Evolutionary conservation across 2,888 invertebrate genomes (phyloP), one percentile per base, ranked within the genome.

Genomic region (Parnassius apollo): DNA sequence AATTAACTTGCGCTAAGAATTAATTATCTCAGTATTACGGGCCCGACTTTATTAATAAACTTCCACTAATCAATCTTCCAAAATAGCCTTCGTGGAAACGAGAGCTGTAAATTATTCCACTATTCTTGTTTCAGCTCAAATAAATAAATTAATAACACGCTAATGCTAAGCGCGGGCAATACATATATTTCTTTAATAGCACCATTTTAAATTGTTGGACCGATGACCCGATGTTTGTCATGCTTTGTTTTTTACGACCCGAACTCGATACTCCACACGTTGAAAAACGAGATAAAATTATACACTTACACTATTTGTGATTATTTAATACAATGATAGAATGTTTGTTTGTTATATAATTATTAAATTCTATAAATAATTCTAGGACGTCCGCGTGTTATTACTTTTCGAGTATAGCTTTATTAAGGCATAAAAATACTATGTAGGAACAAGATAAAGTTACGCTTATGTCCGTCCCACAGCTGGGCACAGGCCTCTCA

Each of bases 1-100:
- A 88, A 90, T 90, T 89, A 89, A 86, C 81, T 88, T 85, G 83
- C 81, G 83, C 84, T 88, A 87, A 86, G 88, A 89, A 89, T 89
- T 88, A 88, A 89, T 89, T 89, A 88, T 87, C 84, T 88, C 78
- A 80, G 84, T 81, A 87, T 88, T 86, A 86, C 83, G 83, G 83
- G 84, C 82, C 82, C 82, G 84, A 73, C 87, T 88, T 89, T 89
- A 89, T 88, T 88, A 85, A 85, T 82, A 85, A 89, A 88, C 85
- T 90, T 89, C 84, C 80, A 86, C 86, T 86, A 85, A 88, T 89
- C 88, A 88, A 88, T 90, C 88, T 88, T 85, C 74, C 74, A 73
- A 78, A 81, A 80, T 78, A 76, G 75, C 75, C 57, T 54, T 58
- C 57, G 42, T 57, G 57, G 64, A 60, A 64, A 44, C 57, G 48